Evolutionary conservation across 2,888 invertebrate species (phyloP).

Genomic region (Empis stercorea): DNA sequence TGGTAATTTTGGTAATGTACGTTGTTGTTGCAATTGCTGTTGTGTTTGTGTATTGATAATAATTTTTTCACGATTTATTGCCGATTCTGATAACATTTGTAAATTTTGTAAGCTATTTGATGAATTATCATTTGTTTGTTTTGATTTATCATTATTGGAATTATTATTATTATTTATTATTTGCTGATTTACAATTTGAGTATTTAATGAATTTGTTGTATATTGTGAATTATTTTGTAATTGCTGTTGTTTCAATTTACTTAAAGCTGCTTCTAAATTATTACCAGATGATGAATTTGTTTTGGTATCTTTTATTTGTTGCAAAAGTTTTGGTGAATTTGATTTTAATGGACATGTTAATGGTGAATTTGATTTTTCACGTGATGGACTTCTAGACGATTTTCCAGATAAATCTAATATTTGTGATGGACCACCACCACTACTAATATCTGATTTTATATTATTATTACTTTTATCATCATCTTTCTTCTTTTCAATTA

Average conservation of each 20-base stretch:
- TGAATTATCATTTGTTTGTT: background rate
- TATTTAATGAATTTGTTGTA: background rate
- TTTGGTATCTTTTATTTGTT: conserved; percentile 7
- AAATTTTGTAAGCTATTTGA: conserved; percentile 37
- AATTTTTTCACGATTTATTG: conserved; percentile 32
- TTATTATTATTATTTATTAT: background rate
- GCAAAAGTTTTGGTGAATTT: background rate
- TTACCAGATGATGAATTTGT: conserved; percentile 13
- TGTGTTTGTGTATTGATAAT: conserved; percentile 26
- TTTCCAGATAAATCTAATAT: conserved; percentile 42
- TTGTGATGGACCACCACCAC: conserved; percentile 33
- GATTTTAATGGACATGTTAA: conserved; percentile 13
- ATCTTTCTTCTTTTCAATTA: conserved; percentile 15
- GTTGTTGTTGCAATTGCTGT: no score
- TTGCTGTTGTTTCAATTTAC: conserved; percentile 14
- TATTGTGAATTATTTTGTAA: conserved; percentile 1
- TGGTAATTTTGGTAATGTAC: conserved; percentile 20
- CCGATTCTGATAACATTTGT: conserved; percentile 40
- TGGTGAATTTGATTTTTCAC: conserved; percentile 14
- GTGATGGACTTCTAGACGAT: conserved; percentile 23
- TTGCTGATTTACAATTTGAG: background rate
- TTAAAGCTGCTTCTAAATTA: conserved; percentile 30
- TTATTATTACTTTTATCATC: conserved; percentile 19
- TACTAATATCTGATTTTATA: conserved; percentile 26
- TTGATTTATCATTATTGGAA: background rate